phyloP scores from a whole-genome alignment of 2,888 invertebrate genomes.

The Diploptera punctata region DNA sequence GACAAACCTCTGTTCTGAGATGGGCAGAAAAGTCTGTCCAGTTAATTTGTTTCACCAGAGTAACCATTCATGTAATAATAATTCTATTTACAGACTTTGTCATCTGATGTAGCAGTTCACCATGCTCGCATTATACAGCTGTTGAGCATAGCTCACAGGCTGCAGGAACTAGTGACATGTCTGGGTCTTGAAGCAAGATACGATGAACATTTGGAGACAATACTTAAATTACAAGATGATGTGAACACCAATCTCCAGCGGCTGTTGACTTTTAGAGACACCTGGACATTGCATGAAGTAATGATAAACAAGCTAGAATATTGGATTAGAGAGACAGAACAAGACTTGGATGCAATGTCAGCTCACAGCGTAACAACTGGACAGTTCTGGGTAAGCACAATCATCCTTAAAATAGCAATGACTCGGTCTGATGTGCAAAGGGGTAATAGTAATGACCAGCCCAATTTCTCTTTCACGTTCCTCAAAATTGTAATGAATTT shows the following conservation, averaged over 20 bases:
- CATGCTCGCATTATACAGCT: constrained; percentile 79
- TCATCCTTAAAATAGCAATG: no score
- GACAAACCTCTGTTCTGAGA: no score
- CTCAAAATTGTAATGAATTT: no score
- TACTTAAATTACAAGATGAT: constrained; percentile 76
- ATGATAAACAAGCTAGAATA: constrained; percentile 75
- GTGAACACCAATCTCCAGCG: constrained; percentile 75
- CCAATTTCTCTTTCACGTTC: no score
- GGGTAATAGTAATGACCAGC: no score
- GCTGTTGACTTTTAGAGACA: constrained; percentile 76
- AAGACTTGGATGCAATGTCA: constrained; percentile 69
- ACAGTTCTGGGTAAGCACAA: constrained; percentile 78
- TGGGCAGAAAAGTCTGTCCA: no score
- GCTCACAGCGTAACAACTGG: constrained; percentile 66
- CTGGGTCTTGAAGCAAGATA: constrained; percentile 77
- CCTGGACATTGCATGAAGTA: constrained; percentile 77
- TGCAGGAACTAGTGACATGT: constrained; percentile 77
- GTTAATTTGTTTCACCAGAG: no score
- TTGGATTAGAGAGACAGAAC: constrained; percentile 78
- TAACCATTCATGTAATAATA: no score
- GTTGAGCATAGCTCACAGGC: constrained; percentile 71
- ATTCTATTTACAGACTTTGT: constrained; percentile 65
- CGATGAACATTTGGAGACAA: constrained; percentile 72
- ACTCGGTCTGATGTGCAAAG: no score
- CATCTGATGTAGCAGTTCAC: constrained; percentile 80